Conservation (phyloP, 2,113 vertebrate species). For the Barbus barbus region DNA sequence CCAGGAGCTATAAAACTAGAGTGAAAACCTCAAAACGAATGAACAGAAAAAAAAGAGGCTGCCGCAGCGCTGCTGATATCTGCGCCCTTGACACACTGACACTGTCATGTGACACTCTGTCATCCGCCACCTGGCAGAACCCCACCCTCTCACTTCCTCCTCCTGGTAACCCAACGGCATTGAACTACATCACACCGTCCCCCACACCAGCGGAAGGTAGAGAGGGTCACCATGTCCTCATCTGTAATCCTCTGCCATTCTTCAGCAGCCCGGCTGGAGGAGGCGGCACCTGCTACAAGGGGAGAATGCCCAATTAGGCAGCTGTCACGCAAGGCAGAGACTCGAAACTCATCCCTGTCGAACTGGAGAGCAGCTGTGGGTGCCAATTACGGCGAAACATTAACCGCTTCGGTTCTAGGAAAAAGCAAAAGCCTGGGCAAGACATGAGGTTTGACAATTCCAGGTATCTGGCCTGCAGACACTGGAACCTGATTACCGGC, state of each 20-base stretch:
- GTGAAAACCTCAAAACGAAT: conserved; percentile 68
- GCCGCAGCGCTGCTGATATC: conserved; percentile 60
- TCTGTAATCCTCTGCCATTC: conserved; percentile 99
- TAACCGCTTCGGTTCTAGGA: conserved; percentile 84
- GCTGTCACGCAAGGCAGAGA: conserved; percentile 95
- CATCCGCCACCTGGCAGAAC: conserved; percentile 88
- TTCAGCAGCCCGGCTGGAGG: conserved; percentile 90
- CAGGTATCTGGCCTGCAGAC: neutral
- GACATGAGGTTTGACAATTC: neutral
- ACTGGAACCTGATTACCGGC: conserved; percentile 8
- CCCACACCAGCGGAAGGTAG: conserved; percentile 91
- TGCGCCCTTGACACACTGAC: conserved; percentile 94
- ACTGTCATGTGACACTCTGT: conserved; percentile 93
- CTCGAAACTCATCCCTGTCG: conserved; percentile 74
- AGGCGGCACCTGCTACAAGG: conserved; percentile 89
- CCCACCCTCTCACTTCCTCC: conserved; percentile 82
- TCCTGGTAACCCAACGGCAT: conserved; percentile 87
- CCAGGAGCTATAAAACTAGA: conserved; percentile 67
- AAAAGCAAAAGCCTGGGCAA: conserved; percentile 30
- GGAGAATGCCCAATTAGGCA: conserved; percentile 99
- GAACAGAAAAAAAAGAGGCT: conserved; percentile 42
- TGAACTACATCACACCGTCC: conserved; percentile 67
- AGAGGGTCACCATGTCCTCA: conserved; percentile 95
- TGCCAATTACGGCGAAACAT: conserved; percentile 88
- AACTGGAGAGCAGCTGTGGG: conserved; percentile 86